These are phyloP conservation scores for Saxicola maurus DNA, from an alignment of 2,797 vertebrate species.

Conservation along the genomic window DNA sequence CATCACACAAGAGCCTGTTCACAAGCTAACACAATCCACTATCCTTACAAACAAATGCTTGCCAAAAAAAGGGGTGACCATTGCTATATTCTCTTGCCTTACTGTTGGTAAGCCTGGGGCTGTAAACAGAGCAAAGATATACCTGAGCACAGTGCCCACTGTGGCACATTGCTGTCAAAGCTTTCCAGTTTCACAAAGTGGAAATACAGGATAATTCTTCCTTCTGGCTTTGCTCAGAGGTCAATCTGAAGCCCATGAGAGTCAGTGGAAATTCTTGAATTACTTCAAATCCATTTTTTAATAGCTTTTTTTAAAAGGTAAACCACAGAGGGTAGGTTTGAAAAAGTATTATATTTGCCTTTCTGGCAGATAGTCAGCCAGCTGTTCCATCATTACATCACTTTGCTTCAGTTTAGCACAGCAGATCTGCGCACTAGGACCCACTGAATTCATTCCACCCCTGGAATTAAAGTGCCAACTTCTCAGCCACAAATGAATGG, in stretches of 20 bases:
- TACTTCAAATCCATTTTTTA: neutral
- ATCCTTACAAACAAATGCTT: neutral
- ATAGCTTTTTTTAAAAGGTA: neutral
- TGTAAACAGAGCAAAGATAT: neutral
- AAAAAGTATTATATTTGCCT: neutral
- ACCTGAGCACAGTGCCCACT: neutral
- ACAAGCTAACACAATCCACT: neutral
- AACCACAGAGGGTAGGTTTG: neutral
- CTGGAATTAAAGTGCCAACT: neutral
- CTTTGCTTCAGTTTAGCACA: neutral
- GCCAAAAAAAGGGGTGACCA: neutral
- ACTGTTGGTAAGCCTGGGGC: neutral
- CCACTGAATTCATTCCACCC: neutral
- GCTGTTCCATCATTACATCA: neutral
- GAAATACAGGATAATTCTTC: neutral
- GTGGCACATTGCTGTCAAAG: neutral
- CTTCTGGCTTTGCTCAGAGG: slow-evolving; percentile 1
- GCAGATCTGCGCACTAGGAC: neutral
- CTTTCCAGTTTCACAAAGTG: neutral
- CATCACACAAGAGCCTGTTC: neutral
- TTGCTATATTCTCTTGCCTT: neutral
- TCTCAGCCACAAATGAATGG: neutral
- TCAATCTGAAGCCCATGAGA: neutral
- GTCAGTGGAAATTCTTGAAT: neutral
- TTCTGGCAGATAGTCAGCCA: slow-evolving; percentile 1